These are phyloP conservation scores for Sympetrum striolatum DNA, from an alignment of 2,888 invertebrate species.

Conservation along the genomic window DNA sequence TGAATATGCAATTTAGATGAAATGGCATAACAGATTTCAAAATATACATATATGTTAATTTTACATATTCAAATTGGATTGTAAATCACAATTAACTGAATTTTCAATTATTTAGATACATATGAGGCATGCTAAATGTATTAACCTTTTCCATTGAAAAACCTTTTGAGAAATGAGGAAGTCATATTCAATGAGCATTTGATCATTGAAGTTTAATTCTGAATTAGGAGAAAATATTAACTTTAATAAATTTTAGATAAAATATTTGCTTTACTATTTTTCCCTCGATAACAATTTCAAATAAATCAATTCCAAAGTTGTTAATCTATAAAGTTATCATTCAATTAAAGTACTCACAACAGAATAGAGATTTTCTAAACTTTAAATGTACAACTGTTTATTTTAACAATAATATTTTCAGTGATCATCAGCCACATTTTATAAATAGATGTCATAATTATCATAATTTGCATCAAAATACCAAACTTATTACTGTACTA, in stretches of 20 bases:
- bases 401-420: constrained; percentile 28
- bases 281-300: neutral
- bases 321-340: neutral
- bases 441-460: constrained; percentile 11
- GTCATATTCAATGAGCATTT: too few relatives aligned
- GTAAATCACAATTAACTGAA: too few relatives aligned
- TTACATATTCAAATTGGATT: too few relatives aligned
- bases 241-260: too few relatives aligned
- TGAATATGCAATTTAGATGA: too few relatives aligned
- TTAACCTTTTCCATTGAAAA: neutral
- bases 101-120: too few relatives aligned
- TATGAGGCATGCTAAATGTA: neutral
- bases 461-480: neutral
- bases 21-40: too few relatives aligned
- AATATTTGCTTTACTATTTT: too few relatives aligned
- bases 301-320: neutral
- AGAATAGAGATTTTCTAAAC: neutral
- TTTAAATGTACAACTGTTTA: neutral
- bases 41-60: too few relatives aligned
- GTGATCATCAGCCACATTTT: constrained; percentile 4
- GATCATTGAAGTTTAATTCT: neutral
- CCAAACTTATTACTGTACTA: constrained; percentile 2
- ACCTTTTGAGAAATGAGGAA: too few relatives aligned
- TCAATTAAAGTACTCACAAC: neutral
- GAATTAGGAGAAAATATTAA: neutral